phyloP scores from a whole-genome alignment of 2,113 vertebrate species.

The Cyanoramphus novaezelandiae region DNA sequence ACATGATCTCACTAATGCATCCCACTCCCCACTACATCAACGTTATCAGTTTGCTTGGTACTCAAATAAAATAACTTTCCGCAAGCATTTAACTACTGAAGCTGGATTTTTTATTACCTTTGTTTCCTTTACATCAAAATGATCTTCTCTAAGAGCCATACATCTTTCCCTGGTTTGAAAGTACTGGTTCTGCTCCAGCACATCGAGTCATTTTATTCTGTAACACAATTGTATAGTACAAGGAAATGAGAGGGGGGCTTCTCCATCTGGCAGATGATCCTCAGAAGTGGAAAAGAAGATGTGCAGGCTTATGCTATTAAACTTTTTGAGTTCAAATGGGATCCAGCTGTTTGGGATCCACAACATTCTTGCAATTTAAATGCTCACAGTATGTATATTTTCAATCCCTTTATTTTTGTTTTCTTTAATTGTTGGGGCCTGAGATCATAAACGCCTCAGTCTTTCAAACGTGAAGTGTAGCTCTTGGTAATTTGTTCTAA shows the following conservation, averaged over 20 bases:
- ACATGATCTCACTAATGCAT: neutral
- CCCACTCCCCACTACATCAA: neutral
- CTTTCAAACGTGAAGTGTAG: slow-evolving; percentile 44
- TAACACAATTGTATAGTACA: neutral
- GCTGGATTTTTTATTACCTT: neutral
- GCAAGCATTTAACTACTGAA: neutral
- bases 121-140: neutral
- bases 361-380: slow-evolving; percentile 4
- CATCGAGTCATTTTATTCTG: neutral
- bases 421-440: slow-evolving; percentile 14
- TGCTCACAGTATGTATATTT: slow-evolving; percentile 7
- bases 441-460: slow-evolving; percentile 28
- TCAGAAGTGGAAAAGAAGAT: slow-evolving; percentile 57
- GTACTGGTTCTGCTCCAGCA: neutral
- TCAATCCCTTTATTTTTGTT: slow-evolving; percentile 15
- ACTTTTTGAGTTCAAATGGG: slow-evolving; percentile 38
- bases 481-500: slow-evolving; percentile 57
- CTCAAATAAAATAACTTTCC: neutral
- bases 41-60: neutral
- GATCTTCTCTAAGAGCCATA: neutral
- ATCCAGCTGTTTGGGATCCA: slow-evolving; percentile 25
- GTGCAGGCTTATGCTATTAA: slow-evolving; percentile 48
- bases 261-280: slow-evolving; percentile 37
- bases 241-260: neutral
- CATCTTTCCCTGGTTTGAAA: neutral